Conservation (phyloP, 2,797 vertebrate genomes). For the Parambassis ranga region DNA sequence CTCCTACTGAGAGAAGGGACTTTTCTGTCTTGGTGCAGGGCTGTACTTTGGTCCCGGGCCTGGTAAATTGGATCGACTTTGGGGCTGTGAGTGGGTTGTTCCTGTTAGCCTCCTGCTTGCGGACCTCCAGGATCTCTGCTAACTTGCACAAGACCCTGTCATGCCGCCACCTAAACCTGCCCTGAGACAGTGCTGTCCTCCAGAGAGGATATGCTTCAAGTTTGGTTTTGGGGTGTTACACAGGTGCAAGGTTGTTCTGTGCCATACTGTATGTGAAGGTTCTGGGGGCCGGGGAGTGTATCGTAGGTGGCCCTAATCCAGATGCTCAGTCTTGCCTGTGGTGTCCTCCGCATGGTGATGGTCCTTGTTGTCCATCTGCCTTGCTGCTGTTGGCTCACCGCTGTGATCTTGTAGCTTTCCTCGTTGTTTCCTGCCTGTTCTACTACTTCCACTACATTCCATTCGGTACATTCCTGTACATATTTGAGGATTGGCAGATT, state of each 20-base stretch:
- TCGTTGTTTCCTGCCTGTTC: not conserved
- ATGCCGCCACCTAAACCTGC: not conserved
- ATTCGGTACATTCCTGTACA: not conserved
- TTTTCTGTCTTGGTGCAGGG: no score
- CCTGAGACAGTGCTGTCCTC: accelerated
- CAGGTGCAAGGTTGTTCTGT: not conserved
- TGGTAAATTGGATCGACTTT: no score
- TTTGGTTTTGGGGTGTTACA: not conserved
- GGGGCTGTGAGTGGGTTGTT: no score
- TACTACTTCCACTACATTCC: not conserved
- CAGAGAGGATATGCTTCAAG: not conserved
- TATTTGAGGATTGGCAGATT: no score
- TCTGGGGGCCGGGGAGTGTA: no score
- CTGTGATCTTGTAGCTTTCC: not conserved
- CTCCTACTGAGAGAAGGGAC: no score
- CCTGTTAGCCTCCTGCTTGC: no score
- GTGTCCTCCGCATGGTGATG: not conserved
- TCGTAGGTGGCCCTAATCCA: not conserved
- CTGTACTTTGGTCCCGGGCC: no score
- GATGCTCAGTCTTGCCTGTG: not conserved
- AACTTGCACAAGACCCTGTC: no score
- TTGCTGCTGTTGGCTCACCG: not conserved
- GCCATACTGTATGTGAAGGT: not conserved
- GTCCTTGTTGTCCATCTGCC: not conserved
- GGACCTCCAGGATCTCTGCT: no score